phyloP scores from a whole-genome alignment of 2,888 invertebrate species.

The Lobophora halterata region DNA sequence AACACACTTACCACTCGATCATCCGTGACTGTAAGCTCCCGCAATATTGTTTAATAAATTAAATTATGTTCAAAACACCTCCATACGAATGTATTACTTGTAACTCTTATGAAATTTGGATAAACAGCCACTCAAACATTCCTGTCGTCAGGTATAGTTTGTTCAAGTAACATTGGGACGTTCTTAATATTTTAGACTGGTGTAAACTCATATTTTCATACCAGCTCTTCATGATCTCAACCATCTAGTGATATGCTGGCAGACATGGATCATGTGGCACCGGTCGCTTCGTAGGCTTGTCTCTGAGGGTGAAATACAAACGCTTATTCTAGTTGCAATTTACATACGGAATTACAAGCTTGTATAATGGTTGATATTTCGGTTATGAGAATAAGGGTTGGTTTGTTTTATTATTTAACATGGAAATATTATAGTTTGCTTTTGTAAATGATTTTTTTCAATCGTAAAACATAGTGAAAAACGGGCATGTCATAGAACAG shows the following conservation, averaged over 20 bases:
- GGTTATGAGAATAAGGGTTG: conserved; percentile 50
- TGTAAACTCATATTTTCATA: conserved; percentile 57
- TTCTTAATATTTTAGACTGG: conserved; percentile 71
- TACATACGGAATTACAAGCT: conserved; percentile 76
- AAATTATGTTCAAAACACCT: too few species aligned
- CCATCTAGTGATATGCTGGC: conserved; percentile 29
- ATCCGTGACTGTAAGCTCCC: too few species aligned
- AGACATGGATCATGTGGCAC: conserved; percentile 36
- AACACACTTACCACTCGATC: too few species aligned
- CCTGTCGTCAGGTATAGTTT: too few species aligned
- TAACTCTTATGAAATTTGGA: too few species aligned
- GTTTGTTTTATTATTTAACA: conserved; percentile 26
- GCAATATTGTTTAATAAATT: too few species aligned
- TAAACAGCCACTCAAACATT: too few species aligned
- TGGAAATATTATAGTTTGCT: conserved; percentile 28
- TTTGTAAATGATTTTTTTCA: too few species aligned
- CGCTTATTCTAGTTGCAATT: conserved; percentile 74
- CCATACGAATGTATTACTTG: too few species aligned
- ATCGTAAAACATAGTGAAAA: too few species aligned
- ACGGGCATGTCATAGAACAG: too few species aligned
- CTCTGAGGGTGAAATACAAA: conserved; percentile 64
- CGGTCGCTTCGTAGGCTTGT: conserved; percentile 43
- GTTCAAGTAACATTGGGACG: conserved; percentile 25
- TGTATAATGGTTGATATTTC: conserved; percentile 63
- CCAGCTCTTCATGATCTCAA: conserved; percentile 35